phyloP scores from a whole-genome alignment of 2,113 vertebrate genomes.

The Micromys minutus region DNA sequence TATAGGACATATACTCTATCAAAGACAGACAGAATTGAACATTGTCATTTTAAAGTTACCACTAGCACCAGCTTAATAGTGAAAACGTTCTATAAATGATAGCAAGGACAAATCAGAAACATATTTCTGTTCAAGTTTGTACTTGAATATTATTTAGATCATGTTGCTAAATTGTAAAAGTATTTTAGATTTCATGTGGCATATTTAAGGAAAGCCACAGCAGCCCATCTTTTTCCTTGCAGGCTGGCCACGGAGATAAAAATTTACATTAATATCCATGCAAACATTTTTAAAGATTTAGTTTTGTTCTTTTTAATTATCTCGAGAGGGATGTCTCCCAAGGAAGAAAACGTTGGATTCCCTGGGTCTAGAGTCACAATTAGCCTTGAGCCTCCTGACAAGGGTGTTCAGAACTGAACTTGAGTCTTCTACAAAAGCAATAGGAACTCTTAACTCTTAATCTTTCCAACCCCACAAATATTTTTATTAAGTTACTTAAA shows the following conservation, averaged over 20 bases:
- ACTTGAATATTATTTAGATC: neutral
- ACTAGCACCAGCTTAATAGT: neutral
- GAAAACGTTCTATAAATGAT: neutral
- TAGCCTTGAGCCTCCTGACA: no score
- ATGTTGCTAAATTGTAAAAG: neutral
- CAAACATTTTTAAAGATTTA: neutral
- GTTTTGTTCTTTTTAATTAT: neutral
- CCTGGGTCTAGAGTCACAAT: neutral
- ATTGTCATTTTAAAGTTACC: neutral
- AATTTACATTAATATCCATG: neutral
- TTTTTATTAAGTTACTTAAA: neutral
- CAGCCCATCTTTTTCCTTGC: neutral
- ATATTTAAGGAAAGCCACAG: neutral
- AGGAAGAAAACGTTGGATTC: no score
- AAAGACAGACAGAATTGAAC: neutral
- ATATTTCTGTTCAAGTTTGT: neutral
- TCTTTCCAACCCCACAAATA: neutral
- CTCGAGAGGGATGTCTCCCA: no score
- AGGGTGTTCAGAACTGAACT: neutral
- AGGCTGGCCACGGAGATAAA: neutral
- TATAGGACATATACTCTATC: neutral
- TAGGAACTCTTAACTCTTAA: neutral
- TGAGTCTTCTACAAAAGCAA: neutral
- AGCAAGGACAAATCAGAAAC: neutral
- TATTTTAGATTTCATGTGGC: neutral